Base-by-base conservation (phyloP, 2,113 vertebrate genomes). In the Hemibagrus wyckioides region DNA sequence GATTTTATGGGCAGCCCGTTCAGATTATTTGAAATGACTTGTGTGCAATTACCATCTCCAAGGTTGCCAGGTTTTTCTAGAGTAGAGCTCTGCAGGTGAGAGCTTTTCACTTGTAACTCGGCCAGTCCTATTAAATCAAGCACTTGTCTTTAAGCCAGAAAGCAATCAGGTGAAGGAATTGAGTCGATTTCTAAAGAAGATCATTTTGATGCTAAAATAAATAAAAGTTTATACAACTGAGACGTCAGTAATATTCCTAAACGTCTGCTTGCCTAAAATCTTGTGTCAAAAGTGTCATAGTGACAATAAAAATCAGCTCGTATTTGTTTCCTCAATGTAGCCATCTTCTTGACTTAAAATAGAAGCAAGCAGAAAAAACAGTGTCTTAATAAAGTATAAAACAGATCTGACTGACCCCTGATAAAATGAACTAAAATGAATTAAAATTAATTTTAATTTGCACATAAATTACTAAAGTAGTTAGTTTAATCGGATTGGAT, bases 11-110 rank as follows among this genome's bases (percentile, higher is more conserved):
- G 54, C 79, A 8, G 30, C 79, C 5, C 21, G 39, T 80, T 80
- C 21, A 80, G 54, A 81, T 81, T 81, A 59, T 39, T 81, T 81
- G 54, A 39, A 59, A 81, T 59, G 4, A 39, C 79, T 81, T 41
- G 54, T 81, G 54, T 59, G 79, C 36, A 81, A 59, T 81, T 59
- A 81, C 23, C 11, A 6, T 81, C 54, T 59, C 54, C 2, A 23
- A 59, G 79, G 79, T 81, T 81, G 79, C 79, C 79, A 81, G 79
- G 79, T 81, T 81, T 25, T 59, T 10, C 23, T 81, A 5, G 2
- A 81, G 79, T 41, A 81, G 56, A 39, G 19, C 54, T 81, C 79
- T 59, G 79, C 21, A 57, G 52, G 21, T 57, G 79, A 80, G 79
- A 36, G 79, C 13, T 36, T 56, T 80, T 39, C 30, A 57, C 6